Conservation (phyloP, 2,113 vertebrate genomes). For the Nerophis lumbriciformis region DNA sequence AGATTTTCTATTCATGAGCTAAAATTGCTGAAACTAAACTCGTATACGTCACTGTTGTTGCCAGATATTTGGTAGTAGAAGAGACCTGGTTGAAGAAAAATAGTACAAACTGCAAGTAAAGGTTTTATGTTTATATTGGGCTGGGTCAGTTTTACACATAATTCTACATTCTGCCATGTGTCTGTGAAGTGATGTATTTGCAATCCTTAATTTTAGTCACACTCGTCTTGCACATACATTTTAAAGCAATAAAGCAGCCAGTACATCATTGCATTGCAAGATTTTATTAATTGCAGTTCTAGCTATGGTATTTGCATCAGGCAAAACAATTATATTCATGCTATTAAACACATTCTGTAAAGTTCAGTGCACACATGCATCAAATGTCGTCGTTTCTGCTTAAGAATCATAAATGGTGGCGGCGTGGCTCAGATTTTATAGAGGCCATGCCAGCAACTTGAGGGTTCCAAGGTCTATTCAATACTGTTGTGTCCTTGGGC, state of each 20-base stretch:
- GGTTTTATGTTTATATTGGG: background rate
- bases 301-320: background rate
- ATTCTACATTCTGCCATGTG: background rate
- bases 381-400: no score
- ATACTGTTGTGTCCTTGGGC: no score
- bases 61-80: no score
- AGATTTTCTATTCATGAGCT: background rate
- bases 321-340: background rate
- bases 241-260: conserved; percentile 7
- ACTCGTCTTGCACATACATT: background rate
- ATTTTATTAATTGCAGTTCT: conserved; percentile 46
- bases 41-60: background rate
- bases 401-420: no score
- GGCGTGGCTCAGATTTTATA: no score
- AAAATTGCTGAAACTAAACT: background rate
- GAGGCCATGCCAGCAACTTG: no score
- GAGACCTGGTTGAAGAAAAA: background rate
- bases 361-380: background rate
- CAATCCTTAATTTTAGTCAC: background rate
- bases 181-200: background rate
- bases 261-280: conserved; percentile 14
- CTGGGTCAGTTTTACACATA: background rate
- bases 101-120: background rate
- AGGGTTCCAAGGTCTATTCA: no score
- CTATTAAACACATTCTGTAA: background rate